Percentiles rank a stretch among this genome's conserved stretches.
phyloP scores from a whole-genome alignment of 1,140 invertebrate species.

The Kradibia gibbosae region DNA sequence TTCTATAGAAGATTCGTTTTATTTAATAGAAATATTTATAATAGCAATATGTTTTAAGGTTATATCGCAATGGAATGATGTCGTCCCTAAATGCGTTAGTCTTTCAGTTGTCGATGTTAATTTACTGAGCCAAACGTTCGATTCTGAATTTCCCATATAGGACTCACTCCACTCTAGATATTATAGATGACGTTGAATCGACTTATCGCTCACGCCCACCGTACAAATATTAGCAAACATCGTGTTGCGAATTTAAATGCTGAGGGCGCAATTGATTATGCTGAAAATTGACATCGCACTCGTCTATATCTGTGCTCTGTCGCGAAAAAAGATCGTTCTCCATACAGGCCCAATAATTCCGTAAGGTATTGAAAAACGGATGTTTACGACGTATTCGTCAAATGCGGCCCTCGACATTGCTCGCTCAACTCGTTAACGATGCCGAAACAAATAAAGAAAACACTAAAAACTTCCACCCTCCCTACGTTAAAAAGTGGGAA shows the following conservation, averaged over 20 bases:
- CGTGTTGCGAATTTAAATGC: background rate
- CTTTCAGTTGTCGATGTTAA: background rate
- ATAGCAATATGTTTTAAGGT: background rate
- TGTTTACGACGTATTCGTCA: background rate
- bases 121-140: background rate
- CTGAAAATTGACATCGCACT: no score
- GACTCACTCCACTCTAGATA: background rate
- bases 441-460: slow-evolving; percentile 24
- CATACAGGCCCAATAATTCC: background rate
- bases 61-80: background rate
- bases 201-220: background rate
- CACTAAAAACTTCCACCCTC: slow-evolving; percentile 32
- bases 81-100: no score
- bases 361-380: background rate
- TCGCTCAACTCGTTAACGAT: background rate
- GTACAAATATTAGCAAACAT: background rate
- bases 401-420: background rate
- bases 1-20: no score
- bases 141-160: background rate
- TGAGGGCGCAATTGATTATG: no score
- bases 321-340: background rate
- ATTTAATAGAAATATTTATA: no score
- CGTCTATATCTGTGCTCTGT: no score
- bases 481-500: slow-evolving; percentile 20
- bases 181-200: background rate